phyloP scores from a whole-genome alignment of 2,797 vertebrate species.

The Acrocephalus scirpaceus region DNA sequence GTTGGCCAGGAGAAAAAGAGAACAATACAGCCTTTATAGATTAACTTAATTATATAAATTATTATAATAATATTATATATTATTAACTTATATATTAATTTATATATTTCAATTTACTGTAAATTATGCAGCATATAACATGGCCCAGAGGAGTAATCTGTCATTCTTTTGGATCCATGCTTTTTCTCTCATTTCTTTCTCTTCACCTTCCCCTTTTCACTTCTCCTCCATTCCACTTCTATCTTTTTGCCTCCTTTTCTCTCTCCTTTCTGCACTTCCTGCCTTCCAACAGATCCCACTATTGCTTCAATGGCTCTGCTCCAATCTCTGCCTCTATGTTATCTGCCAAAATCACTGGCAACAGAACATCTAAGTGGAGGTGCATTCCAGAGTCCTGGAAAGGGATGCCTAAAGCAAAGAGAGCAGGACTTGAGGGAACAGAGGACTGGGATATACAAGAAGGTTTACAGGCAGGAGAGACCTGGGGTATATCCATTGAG shows the following conservation, averaged over 20 bases:
- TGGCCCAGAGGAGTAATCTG: constrained; percentile 1
- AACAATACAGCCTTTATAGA: constrained; percentile 45
- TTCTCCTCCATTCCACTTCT: not conserved
- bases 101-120: constrained; percentile 51
- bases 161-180: not conserved
- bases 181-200: not conserved
- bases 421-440: not conserved
- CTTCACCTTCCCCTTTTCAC: not conserved
- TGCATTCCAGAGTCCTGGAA: not conserved
- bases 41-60: too few species aligned
- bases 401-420: not conserved
- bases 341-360: constrained; percentile 8
- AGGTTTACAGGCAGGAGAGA: not conserved
- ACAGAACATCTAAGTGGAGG: not conserved
- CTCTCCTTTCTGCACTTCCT: not conserved
- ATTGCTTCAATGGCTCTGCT: not conserved
- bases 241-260: not conserved
- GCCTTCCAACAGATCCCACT: not conserved
- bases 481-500: not conserved
- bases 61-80: too few species aligned
- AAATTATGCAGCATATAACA: not conserved
- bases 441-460: not conserved
- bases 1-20: constrained; percentile 10
- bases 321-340: not conserved
- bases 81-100: too few species aligned